phyloP scores from a whole-genome alignment of 2,113 vertebrate genomes.

The Prionailurus viverrinus region DNA sequence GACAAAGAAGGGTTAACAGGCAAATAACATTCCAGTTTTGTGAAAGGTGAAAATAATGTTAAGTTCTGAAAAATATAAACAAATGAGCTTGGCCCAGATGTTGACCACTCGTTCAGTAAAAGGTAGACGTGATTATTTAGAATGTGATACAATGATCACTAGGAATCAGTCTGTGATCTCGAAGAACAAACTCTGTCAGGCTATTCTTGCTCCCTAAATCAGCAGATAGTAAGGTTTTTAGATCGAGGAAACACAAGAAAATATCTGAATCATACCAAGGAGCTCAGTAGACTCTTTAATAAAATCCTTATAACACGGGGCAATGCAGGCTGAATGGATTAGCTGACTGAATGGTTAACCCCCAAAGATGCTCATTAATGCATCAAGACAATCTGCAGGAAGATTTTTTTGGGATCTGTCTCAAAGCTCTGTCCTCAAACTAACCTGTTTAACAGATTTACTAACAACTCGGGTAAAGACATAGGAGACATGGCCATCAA shows the following conservation, averaged over 20 bases:
- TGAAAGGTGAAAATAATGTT: neutral
- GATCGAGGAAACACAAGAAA: neutral
- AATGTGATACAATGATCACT: neutral
- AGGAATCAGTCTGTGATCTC: neutral
- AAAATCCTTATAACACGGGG: constrained; percentile 44
- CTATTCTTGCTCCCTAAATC: neutral
- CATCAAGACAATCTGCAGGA: neutral
- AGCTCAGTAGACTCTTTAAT: constrained; percentile 10
- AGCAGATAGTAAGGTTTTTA: neutral
- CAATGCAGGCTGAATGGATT: neutral
- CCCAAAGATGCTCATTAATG: neutral
- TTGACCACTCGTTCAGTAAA: neutral
- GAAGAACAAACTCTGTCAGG: neutral
- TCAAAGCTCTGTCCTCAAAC: constrained; percentile 5
- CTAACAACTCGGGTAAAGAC: neutral
- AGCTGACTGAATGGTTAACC: neutral
- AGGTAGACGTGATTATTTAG: neutral
- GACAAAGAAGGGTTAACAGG: neutral
- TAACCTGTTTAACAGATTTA: neutral
- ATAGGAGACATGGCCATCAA: neutral
- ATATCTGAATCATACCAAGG: neutral
- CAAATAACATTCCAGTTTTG: neutral
- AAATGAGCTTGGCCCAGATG: neutral
- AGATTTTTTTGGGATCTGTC: neutral
- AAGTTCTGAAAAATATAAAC: constrained; percentile 38